Percentiles rank a stretch among this genome's conserved stretches.
These are phyloP conservation scores for Passer domesticus DNA, from an alignment of 2,113 vertebrate species.

Conservation along the genomic window DNA sequence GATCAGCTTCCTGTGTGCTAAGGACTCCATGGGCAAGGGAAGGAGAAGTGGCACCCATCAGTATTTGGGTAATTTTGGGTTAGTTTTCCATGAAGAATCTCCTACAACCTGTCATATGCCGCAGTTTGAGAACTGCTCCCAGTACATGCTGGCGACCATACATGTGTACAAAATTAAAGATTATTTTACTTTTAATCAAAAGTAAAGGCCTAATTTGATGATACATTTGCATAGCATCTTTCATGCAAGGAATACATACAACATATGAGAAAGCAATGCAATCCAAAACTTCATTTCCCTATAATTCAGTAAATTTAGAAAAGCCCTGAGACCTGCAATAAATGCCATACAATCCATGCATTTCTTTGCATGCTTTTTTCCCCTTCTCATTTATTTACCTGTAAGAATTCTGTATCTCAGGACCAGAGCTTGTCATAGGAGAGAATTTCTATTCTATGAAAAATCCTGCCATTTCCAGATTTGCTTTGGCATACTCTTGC, in stretches of 20 bases:
- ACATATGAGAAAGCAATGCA: not conserved
- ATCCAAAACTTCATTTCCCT: not conserved
- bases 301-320: not conserved
- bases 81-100: not conserved
- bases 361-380: not conserved
- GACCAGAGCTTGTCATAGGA: not conserved
- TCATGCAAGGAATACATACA: not conserved
- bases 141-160: not conserved
- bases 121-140: not conserved
- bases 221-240: not conserved
- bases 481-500: not conserved
- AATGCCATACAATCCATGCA: not conserved
- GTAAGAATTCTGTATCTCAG: not conserved
- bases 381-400: not conserved
- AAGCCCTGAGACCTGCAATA: not conserved
- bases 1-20: not conserved
- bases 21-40: not conserved
- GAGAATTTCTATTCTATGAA: not conserved
- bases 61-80: not conserved
- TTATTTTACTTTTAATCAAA: not conserved
- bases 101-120: too few relatives aligned
- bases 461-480: not conserved
- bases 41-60: not conserved
- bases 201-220: not conserved
- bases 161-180: not conserved